A percentile compares a stretch with the other conserved stretches of the same genome.
These are phyloP conservation scores for Nephrocerus scutellatus DNA, from an alignment of 2,888 invertebrate genomes.

Conservation along the genomic window DNA sequence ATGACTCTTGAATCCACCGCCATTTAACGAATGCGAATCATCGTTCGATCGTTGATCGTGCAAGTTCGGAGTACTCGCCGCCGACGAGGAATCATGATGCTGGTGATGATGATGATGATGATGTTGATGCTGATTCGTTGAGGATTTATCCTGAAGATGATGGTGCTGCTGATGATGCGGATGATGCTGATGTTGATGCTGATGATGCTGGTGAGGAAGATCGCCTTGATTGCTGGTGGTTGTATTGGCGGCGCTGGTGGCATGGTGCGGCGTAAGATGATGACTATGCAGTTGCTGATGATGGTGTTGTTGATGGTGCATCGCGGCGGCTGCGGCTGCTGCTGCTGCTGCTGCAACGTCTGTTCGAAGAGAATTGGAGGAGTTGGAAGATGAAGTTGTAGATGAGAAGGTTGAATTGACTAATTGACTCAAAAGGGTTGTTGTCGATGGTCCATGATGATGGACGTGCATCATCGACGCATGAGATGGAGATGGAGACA, in stretches of 20 bases:
- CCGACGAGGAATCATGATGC: slow-evolving; percentile 45
- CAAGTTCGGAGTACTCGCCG: slow-evolving; percentile 49
- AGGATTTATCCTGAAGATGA: too few relatives aligned
- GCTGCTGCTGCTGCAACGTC: slow-evolving; percentile 26
- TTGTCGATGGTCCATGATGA: slow-evolving; percentile 49
- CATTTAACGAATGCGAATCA: slow-evolving; percentile 7
- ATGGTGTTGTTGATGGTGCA: slow-evolving; percentile 12
- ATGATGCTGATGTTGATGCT: slow-evolving; percentile 28
- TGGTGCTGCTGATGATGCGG: slow-evolving; percentile 29
- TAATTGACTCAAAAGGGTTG: slow-evolving; percentile 49
- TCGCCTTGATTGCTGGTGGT: slow-evolving; percentile 17
- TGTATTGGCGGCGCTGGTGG: slow-evolving; percentile 27
- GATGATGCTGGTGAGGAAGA: slow-evolving; percentile 34
- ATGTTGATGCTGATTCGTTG: slow-evolving; percentile 17
- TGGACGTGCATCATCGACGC: slow-evolving; percentile 25
- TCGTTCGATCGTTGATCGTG: slow-evolving; percentile 30
- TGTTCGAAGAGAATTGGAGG: slow-evolving; percentile 33
- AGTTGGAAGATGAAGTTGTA: slow-evolving; percentile 23
- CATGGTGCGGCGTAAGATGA: too few relatives aligned
- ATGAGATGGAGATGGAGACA: too few relatives aligned
- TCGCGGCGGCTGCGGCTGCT: slow-evolving; percentile 11
- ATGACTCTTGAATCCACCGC: slow-evolving; percentile 6
- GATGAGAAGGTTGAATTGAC: slow-evolving; percentile 47
- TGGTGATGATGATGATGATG: slow-evolving; percentile 31
- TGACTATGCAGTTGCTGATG: slow-evolving; percentile 28